These are phyloP conservation scores for Falco peregrinus DNA, from an alignment of 2,797 vertebrate species.

Conservation along the genomic window DNA sequence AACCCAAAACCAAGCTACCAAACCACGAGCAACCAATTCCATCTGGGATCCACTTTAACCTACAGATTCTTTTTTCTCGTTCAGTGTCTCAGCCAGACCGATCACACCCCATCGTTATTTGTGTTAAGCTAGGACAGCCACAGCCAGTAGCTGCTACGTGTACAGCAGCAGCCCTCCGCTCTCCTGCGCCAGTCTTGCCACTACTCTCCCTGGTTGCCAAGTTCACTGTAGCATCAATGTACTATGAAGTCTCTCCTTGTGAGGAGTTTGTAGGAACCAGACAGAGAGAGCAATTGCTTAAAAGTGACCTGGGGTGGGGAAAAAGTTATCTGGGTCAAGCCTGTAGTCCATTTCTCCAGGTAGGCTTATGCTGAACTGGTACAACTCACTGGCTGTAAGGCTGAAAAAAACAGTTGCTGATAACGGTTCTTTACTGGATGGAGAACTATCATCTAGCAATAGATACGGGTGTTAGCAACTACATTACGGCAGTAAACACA, in stretches of 20 bases:
- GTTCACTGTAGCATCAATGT: accelerated
- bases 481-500: neutral
- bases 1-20: neutral
- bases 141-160: accelerated
- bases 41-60: neutral
- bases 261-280: neutral
- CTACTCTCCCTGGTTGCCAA: neutral
- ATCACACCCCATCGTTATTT: neutral
- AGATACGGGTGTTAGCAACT: neutral
- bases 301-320: neutral
- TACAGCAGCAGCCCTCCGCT: neutral
- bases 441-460: neutral
- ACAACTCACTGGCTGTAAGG: neutral
- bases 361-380: neutral
- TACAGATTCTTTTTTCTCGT: neutral
- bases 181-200: neutral
- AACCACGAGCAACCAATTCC: neutral
- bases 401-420: neutral
- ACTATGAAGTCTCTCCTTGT: neutral
- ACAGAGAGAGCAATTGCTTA: neutral
- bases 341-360: neutral
- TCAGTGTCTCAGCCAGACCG: neutral
- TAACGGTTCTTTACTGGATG: neutral
- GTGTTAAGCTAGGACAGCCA: neutral
- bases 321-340: too few species aligned